Percentiles rank a stretch among this genome's conserved stretches.
Conservation (phyloP, 2,888 invertebrate genomes). For the Agrotis exclamationis region DNA sequence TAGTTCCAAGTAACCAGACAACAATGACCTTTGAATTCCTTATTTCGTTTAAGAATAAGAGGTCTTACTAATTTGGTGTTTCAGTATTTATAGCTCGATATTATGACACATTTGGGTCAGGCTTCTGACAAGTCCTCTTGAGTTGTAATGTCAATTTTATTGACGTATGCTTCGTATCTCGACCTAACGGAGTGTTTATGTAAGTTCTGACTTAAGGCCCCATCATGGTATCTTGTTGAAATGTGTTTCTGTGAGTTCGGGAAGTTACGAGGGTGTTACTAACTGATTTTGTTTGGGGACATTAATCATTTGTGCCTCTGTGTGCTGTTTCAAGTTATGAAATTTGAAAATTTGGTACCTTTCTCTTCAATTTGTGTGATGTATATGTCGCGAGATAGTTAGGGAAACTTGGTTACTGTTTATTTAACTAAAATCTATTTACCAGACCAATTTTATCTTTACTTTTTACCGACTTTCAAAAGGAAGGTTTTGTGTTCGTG, state of each 20-base stretch:
- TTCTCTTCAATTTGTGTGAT: background rate
- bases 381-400: too few species aligned
- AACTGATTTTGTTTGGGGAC: conserved; percentile 56
- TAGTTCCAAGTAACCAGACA: conserved; percentile 64
- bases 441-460: too few species aligned
- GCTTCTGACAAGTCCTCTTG: conserved; percentile 70
- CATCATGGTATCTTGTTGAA: conserved; percentile 52
- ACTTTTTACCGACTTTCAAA: too few species aligned
- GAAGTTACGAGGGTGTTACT: conserved; percentile 47
- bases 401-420: too few species aligned
- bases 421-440: too few species aligned
- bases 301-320: conserved; percentile 40
- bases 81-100: conserved; percentile 82
- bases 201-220: conserved; percentile 56
- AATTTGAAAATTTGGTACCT: background rate
- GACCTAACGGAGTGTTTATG: conserved; percentile 62
- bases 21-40: conserved; percentile 45
- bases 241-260: conserved; percentile 41
- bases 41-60: conserved; percentile 42
- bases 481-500: too few species aligned
- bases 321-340: conserved; percentile 14
- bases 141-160: conserved; percentile 73
- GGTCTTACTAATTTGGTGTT: conserved; percentile 66
- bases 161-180: conserved; percentile 66
- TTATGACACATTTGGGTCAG: conserved; percentile 81